Base-by-base conservation (phyloP, 2,797 vertebrate genomes). In the Ptychobarbus kaznakovi region DNA sequence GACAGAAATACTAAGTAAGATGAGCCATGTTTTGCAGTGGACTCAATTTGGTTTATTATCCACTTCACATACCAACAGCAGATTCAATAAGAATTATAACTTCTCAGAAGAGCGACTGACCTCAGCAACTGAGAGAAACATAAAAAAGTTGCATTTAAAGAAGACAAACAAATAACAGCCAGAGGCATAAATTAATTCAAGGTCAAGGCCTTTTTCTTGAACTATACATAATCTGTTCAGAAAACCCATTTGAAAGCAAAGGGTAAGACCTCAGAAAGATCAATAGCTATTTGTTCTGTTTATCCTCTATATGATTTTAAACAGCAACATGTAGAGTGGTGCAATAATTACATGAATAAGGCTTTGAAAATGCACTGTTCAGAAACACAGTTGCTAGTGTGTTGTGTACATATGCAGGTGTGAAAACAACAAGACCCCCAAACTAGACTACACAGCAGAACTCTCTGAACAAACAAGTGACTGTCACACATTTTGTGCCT, bases 381-480 rank as follows among this genome's bases (percentile, higher is more conserved):
- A 51, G 32, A 51, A 28, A 53, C 86, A 46, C 86, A 46, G 74
- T 86, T 73, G 85, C 61, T 15, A n/a, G n/a, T 56, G 42, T 84
- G 89, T 90, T 90, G 89, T 83, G 88, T 90, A 88, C 86, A 86
- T 32, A 46, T 63, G 32, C 90, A 94, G 87, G 87, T 87, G 82
- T 72, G 46, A 86, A 86, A 91, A 92, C 92, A 91, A 87, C 87
- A 82, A 58, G 38, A 20, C 13, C 75, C 13, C 5, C 10, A 4
- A 56, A 76, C 86, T 25, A 51, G 85, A 86, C 73, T 68, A 13
- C 61, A 88, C 58, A 87, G 65, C 68, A 77, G 20, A 78, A n/a
- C 42, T 69, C 68, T 81, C 81, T 82, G 81, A 86, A 86, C 83
- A 86, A 87, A 81, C 53, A 83, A 11, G 40, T 78, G 78, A 87